Evolutionary conservation across 2,888 invertebrate genomes (phyloP).

Genomic region (Patella ulyssiponensis): DNA sequence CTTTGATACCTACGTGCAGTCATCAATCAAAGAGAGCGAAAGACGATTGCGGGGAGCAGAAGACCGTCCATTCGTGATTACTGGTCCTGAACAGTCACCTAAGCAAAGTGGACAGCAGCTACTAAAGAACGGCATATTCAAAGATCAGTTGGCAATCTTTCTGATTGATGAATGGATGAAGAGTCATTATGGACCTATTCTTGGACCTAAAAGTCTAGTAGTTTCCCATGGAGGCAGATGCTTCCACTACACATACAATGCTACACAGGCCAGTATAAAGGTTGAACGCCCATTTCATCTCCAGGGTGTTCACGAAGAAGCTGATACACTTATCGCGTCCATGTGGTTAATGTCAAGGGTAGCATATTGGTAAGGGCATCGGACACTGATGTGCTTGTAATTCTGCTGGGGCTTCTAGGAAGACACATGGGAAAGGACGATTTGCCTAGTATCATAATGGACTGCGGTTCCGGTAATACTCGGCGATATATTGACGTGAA

Average conservation of each 20-base stretch:
- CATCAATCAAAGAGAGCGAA: conserved; percentile 24
- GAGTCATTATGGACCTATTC: conserved; percentile 18
- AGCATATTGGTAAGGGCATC: neutral
- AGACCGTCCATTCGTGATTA: conserved; percentile 15
- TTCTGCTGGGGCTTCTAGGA: neutral
- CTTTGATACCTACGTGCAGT: conserved; percentile 16
- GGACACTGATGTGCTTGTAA: neutral
- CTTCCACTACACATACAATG: neutral
- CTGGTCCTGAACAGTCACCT: neutral
- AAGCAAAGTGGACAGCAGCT: neutral
- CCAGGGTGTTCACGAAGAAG: neutral
- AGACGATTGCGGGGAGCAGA: conserved; percentile 15
- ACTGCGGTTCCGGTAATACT: neutral
- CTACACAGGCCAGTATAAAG: neutral
- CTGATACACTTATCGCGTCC: neutral
- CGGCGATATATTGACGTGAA: neutral
- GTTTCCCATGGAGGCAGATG: conserved; percentile 23
- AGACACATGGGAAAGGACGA: neutral
- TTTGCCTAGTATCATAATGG: neutral
- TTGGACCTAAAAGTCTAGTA: conserved; percentile 18
- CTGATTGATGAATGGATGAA: conserved; percentile 15
- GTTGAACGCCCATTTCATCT: neutral
- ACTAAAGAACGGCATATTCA: conserved; percentile 18
- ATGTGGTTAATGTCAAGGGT: neutral
- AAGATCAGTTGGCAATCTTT: conserved; percentile 17